A percentile compares a stretch with the other conserved stretches of the same genome.
phyloP scores from a whole-genome alignment of 2,888 invertebrate genomes.

The Opisthograptis luteolata region DNA sequence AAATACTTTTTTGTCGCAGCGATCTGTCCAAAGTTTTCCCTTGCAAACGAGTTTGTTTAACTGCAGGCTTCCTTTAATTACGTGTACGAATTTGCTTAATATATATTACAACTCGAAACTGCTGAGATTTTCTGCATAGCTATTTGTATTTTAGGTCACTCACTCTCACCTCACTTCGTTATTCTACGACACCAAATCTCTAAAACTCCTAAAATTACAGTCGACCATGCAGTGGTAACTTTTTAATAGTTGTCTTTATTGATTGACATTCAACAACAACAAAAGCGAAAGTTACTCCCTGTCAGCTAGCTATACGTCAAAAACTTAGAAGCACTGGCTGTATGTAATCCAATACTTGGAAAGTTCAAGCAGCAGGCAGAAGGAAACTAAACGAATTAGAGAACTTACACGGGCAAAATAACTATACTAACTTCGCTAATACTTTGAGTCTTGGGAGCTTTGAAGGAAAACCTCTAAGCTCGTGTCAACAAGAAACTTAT shows the following conservation, averaged over 20 bases:
- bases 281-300: too few species aligned
- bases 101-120: background rate
- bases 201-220: too few species aligned
- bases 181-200: too few species aligned
- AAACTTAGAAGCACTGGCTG: background rate
- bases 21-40: background rate
- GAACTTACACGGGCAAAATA: conserved; percentile 9
- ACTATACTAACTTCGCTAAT: conserved; percentile 18
- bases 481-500: conserved; percentile 3
- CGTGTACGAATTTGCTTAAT: background rate
- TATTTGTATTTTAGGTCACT: too few species aligned
- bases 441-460: conserved; percentile 9
- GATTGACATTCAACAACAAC: too few species aligned
- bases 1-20: conserved; percentile 1
- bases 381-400: conserved; percentile 11
- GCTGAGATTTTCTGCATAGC: too few species aligned
- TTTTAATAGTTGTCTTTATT: too few species aligned
- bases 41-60: background rate
- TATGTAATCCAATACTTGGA: background rate
- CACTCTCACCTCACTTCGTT: too few species aligned
- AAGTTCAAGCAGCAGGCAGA: background rate
- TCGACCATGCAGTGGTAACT: too few species aligned
- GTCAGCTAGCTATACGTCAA: too few species aligned
- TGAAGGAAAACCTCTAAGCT: background rate
- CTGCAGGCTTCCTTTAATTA: background rate